phyloP scores from a whole-genome alignment of 1,140 invertebrate species.

The Theocolax elegans region DNA sequence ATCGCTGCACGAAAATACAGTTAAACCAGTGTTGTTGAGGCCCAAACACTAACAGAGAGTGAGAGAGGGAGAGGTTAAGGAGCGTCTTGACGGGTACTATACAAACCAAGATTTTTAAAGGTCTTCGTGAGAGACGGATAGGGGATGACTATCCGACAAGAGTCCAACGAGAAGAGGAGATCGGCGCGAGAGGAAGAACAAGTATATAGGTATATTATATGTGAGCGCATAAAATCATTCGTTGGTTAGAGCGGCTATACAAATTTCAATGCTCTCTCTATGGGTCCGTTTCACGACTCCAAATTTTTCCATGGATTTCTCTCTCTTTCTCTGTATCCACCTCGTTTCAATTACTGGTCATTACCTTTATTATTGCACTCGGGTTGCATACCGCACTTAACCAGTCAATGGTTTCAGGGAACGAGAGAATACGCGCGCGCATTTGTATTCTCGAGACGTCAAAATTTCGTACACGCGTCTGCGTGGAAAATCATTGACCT shows the following conservation, averaged over 20 bases:
- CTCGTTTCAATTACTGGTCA: constrained; percentile 36
- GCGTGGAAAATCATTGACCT: constrained; percentile 16
- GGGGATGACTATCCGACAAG: not conserved
- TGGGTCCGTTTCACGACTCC: not conserved
- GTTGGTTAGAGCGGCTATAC: too few relatives aligned
- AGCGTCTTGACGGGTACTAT: not conserved
- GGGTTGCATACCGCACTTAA: not conserved
- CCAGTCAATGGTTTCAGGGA: not conserved
- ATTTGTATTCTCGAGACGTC: not conserved
- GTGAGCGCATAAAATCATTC: too few relatives aligned
- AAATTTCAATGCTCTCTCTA: too few relatives aligned
- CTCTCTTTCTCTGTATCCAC: too few relatives aligned
- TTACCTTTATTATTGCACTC: constrained; percentile 34
- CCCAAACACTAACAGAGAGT: not conserved
- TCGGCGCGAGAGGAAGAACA: not conserved
- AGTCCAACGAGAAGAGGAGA: not conserved
- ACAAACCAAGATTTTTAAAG: not conserved
- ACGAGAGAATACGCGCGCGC: not conserved
- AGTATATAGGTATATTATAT: not conserved
- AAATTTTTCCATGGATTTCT: constrained; percentile 1
- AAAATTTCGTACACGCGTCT: constrained; percentile 14
- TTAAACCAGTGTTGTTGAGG: not conserved
- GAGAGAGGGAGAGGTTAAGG: constrained; percentile 6
- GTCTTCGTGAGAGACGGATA: not conserved
- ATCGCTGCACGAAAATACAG: constrained; percentile 30